Conservation (phyloP, 2,797 vertebrate genomes). For the Decapterus maruadsi region DNA sequence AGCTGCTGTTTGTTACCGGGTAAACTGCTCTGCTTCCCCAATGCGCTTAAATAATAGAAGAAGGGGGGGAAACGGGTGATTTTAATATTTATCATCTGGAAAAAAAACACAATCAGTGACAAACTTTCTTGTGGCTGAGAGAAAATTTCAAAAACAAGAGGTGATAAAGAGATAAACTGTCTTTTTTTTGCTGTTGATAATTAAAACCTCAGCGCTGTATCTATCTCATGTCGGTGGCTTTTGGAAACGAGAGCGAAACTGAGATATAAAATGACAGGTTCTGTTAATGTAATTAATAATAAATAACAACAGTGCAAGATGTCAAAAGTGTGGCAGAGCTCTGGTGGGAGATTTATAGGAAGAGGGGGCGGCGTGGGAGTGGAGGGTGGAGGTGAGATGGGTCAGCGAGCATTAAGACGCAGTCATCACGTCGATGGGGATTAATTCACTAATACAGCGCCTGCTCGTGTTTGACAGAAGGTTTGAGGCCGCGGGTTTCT, state of each 20-base stretch:
- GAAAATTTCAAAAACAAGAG: not conserved
- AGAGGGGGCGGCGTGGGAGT: too few relatives aligned
- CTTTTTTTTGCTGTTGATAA: slow-evolving; percentile 5
- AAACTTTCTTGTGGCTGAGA: not conserved
- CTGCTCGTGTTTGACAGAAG: slow-evolving; percentile 70
- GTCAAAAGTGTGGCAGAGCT: too few relatives aligned
- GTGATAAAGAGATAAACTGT: slow-evolving; percentile 9
- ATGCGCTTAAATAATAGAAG: too few relatives aligned
- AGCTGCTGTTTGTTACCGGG: too few relatives aligned
- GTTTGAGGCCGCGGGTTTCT: slow-evolving; percentile 71
- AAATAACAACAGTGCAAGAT: not conserved
- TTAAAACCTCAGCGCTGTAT: slow-evolving; percentile 7
- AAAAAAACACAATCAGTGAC: too few relatives aligned
- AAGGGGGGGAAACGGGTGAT: too few relatives aligned
- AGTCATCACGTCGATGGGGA: slow-evolving; percentile 66
- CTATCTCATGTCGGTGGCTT: slow-evolving; percentile 5
- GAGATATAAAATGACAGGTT: not conserved
- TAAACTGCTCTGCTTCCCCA: too few relatives aligned
- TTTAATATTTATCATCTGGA: not conserved
- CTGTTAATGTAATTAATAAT: too few relatives aligned
- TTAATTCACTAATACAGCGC: slow-evolving; percentile 75
- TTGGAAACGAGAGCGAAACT: slow-evolving; percentile 5
- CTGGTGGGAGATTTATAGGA: too few relatives aligned
- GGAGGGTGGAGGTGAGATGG: slow-evolving; percentile 36
- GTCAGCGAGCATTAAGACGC: slow-evolving; percentile 78